These are phyloP conservation scores for Vulpes lagopus DNA, from an alignment of 2,113 vertebrate genomes.

Conservation along the genomic window DNA sequence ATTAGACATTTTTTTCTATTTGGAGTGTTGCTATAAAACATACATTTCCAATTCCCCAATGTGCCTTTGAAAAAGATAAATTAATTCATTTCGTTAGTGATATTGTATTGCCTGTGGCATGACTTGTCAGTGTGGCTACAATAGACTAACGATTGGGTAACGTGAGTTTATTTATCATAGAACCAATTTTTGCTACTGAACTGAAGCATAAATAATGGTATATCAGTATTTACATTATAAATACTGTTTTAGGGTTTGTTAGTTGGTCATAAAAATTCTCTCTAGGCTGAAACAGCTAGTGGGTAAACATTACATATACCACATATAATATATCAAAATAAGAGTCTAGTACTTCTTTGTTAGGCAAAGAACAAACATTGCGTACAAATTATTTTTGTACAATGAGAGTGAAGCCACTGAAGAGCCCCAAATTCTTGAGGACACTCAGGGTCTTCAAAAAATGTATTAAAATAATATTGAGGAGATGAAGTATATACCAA, in stretches of 20 bases:
- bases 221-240: constrained; percentile 86
- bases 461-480: constrained; percentile 40
- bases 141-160: constrained; percentile 87
- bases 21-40: constrained; percentile 72
- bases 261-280: constrained; percentile 84
- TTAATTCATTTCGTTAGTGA: constrained; percentile 86
- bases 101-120: constrained; percentile 79
- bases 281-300: constrained; percentile 83
- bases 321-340: constrained; percentile 67
- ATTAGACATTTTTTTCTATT: constrained; percentile 70
- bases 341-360: neutral
- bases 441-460: neutral
- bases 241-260: constrained; percentile 85
- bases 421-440: neutral
- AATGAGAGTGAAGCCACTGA: neutral
- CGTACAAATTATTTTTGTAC: neutral
- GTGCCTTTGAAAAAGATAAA: constrained; percentile 84
- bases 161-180: constrained; percentile 87
- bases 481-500: neutral
- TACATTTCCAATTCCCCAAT: constrained; percentile 79
- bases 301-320: constrained; percentile 67
- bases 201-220: constrained; percentile 85
- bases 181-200: constrained; percentile 83
- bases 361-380: constrained; percentile 19
- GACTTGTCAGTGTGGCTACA: constrained; percentile 82